Conservation (phyloP, 1,140 invertebrate genomes). For the Carposina sasakii region DNA sequence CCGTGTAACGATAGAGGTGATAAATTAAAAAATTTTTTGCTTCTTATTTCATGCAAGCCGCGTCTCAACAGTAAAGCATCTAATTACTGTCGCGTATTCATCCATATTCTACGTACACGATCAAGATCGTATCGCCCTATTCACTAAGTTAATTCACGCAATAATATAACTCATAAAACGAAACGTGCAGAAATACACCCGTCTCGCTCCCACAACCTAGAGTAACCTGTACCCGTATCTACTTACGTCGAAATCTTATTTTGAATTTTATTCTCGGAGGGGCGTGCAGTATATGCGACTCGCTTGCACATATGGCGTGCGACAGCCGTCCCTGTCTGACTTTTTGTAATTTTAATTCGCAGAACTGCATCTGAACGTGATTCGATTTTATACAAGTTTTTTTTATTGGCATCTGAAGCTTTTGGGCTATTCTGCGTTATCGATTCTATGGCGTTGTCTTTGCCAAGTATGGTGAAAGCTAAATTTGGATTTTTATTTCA, state of each 20-base stretch:
- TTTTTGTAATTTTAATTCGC: slow-evolving; percentile 72
- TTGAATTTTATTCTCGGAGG: slow-evolving; percentile 68
- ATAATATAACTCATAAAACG: slow-evolving; percentile 66
- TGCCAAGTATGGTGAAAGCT: too few relatives aligned
- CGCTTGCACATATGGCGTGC: slow-evolving; percentile 37
- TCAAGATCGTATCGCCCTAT: too few relatives aligned
- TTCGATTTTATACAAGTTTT: slow-evolving; percentile 61
- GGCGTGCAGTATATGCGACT: slow-evolving; percentile 59
- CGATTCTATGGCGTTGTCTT: too few relatives aligned
- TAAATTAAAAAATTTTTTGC: too few relatives aligned
- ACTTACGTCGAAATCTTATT: slow-evolving; percentile 68
- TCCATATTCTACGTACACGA: too few relatives aligned
- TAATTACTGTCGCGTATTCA: too few relatives aligned
- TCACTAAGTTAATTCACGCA: too few relatives aligned
- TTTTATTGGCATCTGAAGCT: slow-evolving; percentile 60
- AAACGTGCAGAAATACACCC: slow-evolving; percentile 34
- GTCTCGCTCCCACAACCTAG: slow-evolving; percentile 60
- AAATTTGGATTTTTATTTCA: too few relatives aligned
- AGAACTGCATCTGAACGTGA: slow-evolving; percentile 66
- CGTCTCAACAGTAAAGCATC: too few relatives aligned
- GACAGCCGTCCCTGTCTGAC: slow-evolving; percentile 45
- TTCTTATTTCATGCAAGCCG: too few relatives aligned
- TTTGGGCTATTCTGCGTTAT: slow-evolving; percentile 24
- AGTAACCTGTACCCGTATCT: slow-evolving; percentile 57
- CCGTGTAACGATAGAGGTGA: too few relatives aligned